Evolutionary conservation across 2,888 invertebrate genomes (phyloP), one percentile per base, ranked within the genome.

Genomic region (Agrochola circellaris): DNA sequence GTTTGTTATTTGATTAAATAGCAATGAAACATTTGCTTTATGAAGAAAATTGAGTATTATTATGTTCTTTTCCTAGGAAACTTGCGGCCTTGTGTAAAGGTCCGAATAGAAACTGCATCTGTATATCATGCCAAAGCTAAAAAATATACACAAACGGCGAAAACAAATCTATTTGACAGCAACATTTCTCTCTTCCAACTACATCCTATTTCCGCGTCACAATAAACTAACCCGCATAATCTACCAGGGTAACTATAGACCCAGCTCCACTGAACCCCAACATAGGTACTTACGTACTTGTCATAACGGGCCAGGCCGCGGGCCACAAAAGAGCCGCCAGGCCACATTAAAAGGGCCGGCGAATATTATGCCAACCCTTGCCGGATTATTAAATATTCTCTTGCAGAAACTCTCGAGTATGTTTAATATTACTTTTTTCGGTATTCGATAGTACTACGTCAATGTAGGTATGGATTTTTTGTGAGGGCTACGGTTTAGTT

Each of bases 281-380:
- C 71, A 20, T 56, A 61, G 66, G 75, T 83, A 86, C 71, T 67
- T 76, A 77, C 42, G 88, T 79, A 77, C 84, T 89, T 79, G 89
- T 84, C 81, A 83, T 80, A 88, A 86, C 88, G 81, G 75, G 64
- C 81, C 67, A 73, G 64, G 75, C 82, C 81, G 72, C 64, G 81
- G 81, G 88, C 82, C 82, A 88, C 87, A 89, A 87, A 85, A 82
- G 84, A 83, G 81, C 77, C 79, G 81, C 77, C 78, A 64, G 77
- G 85, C 82, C 85, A 88, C 89, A 90, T 90, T 90, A 87, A 90
- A 90, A 89, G 88, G 87, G 72, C 89, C 76, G 66, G 69, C 89
- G 89, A 93, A 93, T 93, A 93, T 92, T 93, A 93, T 91, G 90
- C 90, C 91, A 91, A 93, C 93, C 93, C 93, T 90, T 92, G 88